Conservation (phyloP, 1,140 invertebrate species). For the Drosophila pectinifera region DNA sequence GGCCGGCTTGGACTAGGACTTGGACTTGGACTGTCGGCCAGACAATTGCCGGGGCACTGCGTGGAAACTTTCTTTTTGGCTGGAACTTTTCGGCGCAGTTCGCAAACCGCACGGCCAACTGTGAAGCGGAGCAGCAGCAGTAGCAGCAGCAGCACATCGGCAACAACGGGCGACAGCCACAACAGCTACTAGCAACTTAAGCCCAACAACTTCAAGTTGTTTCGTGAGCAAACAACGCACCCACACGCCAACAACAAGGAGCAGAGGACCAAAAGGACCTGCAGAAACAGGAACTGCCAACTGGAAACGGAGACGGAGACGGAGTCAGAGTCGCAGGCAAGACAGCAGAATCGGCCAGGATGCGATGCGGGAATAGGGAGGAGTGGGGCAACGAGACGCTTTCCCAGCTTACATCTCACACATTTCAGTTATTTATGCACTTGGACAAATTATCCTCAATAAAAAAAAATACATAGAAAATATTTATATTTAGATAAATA, state of each 20-base stretch:
- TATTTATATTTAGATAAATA: no score
- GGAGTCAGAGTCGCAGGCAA: constrained; percentile 3
- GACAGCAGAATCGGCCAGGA: constrained; percentile 19
- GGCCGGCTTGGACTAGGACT: constrained; percentile 25
- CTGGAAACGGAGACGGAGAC: constrained; percentile 27
- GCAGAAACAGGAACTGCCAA: constrained; percentile 35
- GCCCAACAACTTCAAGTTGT: constrained; percentile 78
- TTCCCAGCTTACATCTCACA: constrained; percentile 50
- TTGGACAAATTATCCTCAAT: constrained; percentile 3
- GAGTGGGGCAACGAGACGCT: constrained; percentile 15
- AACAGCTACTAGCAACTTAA: constrained; percentile 77
- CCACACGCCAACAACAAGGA: constrained; percentile 57
- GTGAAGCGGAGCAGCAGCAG: constrained; percentile 53
- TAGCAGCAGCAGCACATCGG: constrained; percentile 17
- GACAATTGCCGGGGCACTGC: constrained; percentile 64
- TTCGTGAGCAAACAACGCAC: constrained; percentile 75
- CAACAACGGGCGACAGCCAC: constrained; percentile 60
- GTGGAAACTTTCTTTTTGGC: constrained; percentile 55
- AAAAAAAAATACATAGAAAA: neutral
- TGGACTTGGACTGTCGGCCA: constrained; percentile 40
- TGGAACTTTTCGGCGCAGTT: constrained; percentile 70
- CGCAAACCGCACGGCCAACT: constrained; percentile 75
- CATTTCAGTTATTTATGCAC: constrained; percentile 30
- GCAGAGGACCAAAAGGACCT: constrained; percentile 11
- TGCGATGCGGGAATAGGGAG: constrained; percentile 20